These are phyloP conservation scores for Luperina testacea DNA, from an alignment of 2,888 invertebrate genomes.

Conservation along the genomic window DNA sequence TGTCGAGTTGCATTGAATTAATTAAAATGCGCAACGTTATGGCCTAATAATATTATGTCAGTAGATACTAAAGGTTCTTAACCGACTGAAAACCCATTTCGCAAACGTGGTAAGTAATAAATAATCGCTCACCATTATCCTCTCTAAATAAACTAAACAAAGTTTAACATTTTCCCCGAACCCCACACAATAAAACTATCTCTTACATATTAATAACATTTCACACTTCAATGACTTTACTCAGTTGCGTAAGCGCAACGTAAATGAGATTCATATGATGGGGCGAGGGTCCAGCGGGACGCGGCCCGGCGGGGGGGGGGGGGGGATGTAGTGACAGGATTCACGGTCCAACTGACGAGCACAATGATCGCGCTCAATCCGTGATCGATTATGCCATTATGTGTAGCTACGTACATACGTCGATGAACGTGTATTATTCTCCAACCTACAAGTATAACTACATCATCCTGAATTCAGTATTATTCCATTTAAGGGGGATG, in stretches of 20 bases:
- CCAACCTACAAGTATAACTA: conserved; percentile 50
- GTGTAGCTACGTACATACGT: conserved; percentile 73
- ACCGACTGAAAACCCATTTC: conserved; percentile 8
- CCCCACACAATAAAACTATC: conserved; percentile 45
- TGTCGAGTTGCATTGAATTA: neutral
- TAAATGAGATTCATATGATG: conserved; percentile 87
- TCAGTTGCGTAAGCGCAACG: conserved; percentile 87
- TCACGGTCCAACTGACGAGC: conserved; percentile 88
- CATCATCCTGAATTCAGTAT: conserved; percentile 40
- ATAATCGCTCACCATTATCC: neutral
- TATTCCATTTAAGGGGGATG: conserved; percentile 10
- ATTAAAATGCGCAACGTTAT: neutral
- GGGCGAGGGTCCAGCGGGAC: conserved; percentile 70
- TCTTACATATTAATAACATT: conserved; percentile 81
- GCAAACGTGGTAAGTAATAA: neutral
- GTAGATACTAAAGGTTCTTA: neutral
- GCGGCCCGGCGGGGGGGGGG: conserved; percentile 59
- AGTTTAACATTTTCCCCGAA: conserved; percentile 14
- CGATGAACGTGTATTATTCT: conserved; percentile 58
- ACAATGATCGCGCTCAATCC: conserved; percentile 89
- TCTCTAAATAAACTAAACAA: conserved; percentile 16
- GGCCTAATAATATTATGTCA: neutral
- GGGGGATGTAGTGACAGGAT: conserved; percentile 86
- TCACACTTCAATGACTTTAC: conserved; percentile 84
- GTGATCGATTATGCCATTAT: conserved; percentile 89